phyloP scores from a whole-genome alignment of 1,140 invertebrate genomes.

The Dolichoris vasculosae region DNA sequence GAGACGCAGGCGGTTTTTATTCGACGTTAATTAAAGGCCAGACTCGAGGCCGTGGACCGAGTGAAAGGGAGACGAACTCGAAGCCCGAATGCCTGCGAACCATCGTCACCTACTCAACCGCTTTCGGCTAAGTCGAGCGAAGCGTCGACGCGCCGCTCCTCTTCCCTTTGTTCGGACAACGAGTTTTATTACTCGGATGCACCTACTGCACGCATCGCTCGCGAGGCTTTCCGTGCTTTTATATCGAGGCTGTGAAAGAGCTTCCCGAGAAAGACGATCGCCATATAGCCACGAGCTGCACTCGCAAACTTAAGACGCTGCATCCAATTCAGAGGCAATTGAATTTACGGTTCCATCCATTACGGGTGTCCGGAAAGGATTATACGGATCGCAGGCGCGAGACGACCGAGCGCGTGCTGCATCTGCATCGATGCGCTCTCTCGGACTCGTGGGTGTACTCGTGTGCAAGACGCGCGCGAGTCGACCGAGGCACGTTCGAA shows the following conservation, averaged over 20 bases:
- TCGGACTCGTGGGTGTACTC: neutral
- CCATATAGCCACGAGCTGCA: constrained; percentile 12
- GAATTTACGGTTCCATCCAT: constrained; percentile 72
- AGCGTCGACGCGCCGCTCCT: neutral
- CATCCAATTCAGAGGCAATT: constrained; percentile 69
- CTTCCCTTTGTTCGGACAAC: constrained; percentile 47
- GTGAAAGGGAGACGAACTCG: constrained; percentile 2
- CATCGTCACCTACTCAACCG: constrained; percentile 41
- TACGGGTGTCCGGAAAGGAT: constrained; percentile 73
- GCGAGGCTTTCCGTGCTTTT: constrained; percentile 6
- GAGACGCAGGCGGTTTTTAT: neutral
- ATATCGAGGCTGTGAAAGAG: constrained; percentile 14
- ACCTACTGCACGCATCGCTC: constrained; percentile 49
- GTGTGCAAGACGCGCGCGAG: neutral
- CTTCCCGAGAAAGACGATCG: neutral
- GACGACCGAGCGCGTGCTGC: constrained; percentile 64
- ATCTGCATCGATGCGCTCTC: constrained; percentile 66
- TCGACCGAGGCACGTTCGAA: constrained; percentile 14
- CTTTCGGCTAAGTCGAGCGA: neutral
- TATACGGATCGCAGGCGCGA: constrained; percentile 62
- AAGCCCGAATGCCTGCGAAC: constrained; percentile 15
- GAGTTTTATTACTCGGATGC: constrained; percentile 56
- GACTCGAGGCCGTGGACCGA: constrained; percentile 8
- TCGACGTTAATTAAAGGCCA: constrained; percentile 15
- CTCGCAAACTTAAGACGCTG: constrained; percentile 41